Conservation (phyloP, 2,797 vertebrate species). For the Scolopax rusticola region DNA sequence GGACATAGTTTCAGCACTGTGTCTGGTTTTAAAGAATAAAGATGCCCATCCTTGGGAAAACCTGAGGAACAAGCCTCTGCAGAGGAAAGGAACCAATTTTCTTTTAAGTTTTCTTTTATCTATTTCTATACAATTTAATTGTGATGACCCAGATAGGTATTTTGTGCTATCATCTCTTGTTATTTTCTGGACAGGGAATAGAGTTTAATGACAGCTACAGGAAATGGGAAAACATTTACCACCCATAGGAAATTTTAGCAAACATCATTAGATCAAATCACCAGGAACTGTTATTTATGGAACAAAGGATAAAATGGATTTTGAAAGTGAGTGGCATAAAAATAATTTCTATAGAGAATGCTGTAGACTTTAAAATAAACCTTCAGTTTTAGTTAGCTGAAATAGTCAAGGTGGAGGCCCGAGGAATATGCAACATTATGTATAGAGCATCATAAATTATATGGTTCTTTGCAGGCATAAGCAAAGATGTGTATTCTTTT, state of each 20-base stretch:
- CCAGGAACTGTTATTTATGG: neutral
- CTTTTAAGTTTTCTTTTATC: constrained; percentile 73
- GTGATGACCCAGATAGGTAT: constrained; percentile 67
- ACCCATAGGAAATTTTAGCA: neutral
- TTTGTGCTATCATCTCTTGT: constrained; percentile 30
- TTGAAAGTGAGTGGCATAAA: neutral
- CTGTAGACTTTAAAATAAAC: neutral
- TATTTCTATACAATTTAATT: constrained; percentile 72
- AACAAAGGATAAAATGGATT: neutral
- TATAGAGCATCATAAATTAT: neutral
- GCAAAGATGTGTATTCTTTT: neutral
- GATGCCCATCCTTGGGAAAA: constrained; percentile 40
- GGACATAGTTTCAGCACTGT: neutral
- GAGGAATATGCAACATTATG: neutral
- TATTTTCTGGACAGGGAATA: constrained; percentile 52
- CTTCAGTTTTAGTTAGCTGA: neutral
- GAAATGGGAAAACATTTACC: neutral
- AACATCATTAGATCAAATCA: neutral
- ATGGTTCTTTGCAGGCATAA: neutral
- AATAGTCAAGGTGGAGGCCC: neutral
- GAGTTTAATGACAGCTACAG: constrained; percentile 29
- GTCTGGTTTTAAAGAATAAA: constrained; percentile 67
- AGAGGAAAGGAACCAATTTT: constrained; percentile 61
- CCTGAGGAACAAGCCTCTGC: constrained; percentile 57
- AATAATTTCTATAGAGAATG: neutral